phyloP scores from a whole-genome alignment of 2,888 invertebrate species.

The Pheosia tremula region DNA sequence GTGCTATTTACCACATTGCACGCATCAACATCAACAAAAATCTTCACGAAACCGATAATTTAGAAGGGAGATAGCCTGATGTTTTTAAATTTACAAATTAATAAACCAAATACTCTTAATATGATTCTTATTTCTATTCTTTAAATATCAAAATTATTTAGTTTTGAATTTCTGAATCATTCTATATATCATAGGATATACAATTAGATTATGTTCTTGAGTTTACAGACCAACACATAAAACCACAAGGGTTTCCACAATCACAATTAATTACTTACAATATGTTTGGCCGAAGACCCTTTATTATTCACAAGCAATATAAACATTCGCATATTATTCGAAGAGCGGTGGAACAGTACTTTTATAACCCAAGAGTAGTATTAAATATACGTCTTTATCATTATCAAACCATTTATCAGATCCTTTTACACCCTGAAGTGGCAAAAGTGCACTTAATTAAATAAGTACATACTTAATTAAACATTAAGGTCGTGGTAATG shows the following conservation, averaged over 20 bases:
- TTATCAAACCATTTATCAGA: constrained; percentile 21
- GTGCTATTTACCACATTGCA: too few relatives aligned
- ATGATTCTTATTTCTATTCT: too few relatives aligned
- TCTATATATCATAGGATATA: too few relatives aligned
- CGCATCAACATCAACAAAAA: too few relatives aligned
- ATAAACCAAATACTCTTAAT: too few relatives aligned
- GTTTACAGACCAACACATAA: too few relatives aligned
- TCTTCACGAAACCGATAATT: too few relatives aligned
- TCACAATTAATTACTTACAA: neutral
- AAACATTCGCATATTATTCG: neutral
- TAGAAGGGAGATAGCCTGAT: too few relatives aligned
- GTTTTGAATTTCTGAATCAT: too few relatives aligned
- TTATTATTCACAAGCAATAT: neutral
- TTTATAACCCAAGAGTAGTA: neutral
- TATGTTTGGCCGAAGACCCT: neutral
- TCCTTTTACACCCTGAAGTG: constrained; percentile 25
- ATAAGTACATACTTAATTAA: neutral
- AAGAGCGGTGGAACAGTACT: neutral
- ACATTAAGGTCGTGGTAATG: neutral
- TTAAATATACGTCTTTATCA: constrained; percentile 10
- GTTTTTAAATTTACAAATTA: too few relatives aligned
- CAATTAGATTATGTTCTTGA: too few relatives aligned
- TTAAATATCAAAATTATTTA: too few relatives aligned
- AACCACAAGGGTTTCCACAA: neutral
- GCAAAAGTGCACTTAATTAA: constrained; percentile 35